Percentiles rank a stretch among this genome's conserved stretches.
Evolutionary conservation across 2,797 vertebrate genomes (phyloP).

Genomic region (Sebastes hopkinsi): DNA sequence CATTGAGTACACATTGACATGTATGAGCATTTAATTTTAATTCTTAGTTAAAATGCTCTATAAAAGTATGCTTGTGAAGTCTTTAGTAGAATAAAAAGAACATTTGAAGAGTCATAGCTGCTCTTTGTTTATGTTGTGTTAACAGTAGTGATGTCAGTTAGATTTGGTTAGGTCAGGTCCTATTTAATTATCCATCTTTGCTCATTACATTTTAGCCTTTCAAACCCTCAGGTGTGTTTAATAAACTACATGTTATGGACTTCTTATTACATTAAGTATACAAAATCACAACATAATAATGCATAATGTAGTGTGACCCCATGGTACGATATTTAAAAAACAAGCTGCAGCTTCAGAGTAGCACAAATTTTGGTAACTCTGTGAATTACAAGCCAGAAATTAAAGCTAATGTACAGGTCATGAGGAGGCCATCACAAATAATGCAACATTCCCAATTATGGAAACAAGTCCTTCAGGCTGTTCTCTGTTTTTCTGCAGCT

Average conservation of each 20-base stretch:
- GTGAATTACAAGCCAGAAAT: background rate
- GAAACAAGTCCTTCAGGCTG: constrained; percentile 63
- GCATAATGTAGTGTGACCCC: too few relatives aligned
- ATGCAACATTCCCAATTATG: constrained; percentile 50
- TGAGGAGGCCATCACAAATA: background rate
- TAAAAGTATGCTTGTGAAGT: too few relatives aligned
- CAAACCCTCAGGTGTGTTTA: background rate
- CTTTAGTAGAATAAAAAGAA: too few relatives aligned
- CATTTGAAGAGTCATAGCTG: too few relatives aligned
- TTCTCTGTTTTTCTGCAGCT: constrained; percentile 39
- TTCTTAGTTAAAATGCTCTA: too few relatives aligned
- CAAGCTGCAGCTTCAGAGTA: background rate
- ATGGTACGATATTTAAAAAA: background rate
- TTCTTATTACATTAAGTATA: background rate
- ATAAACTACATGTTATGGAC: background rate
- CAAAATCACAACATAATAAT: background rate
- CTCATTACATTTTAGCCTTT: background rate
- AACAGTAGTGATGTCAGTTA: too few relatives aligned
- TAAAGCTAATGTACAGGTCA: background rate
- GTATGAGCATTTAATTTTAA: too few relatives aligned
- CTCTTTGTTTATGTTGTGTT: too few relatives aligned
- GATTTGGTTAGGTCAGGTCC: too few relatives aligned
- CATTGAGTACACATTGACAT: too few relatives aligned
- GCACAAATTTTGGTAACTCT: background rate
- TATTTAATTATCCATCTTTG: background rate